Percentiles rank a stretch among this genome's conserved stretches.
phyloP scores from a whole-genome alignment of 2,113 vertebrate species.

The Hipposideros armiger region DNA sequence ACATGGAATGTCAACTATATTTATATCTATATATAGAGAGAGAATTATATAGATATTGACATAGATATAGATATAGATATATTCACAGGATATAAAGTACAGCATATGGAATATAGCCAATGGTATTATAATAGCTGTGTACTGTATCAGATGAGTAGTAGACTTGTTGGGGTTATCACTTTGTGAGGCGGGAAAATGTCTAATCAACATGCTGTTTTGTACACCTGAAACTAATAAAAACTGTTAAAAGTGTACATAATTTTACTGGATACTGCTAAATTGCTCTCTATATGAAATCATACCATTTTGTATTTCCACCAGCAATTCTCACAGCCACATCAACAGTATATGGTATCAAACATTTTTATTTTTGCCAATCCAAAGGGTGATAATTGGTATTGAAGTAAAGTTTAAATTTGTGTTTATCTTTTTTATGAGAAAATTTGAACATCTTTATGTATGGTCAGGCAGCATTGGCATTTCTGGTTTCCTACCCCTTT shows the following conservation, averaged over 20 bases:
- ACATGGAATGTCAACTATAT: too few species aligned
- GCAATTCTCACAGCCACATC: not conserved
- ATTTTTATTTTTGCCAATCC: not conserved
- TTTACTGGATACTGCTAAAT: not conserved
- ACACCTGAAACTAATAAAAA: too few species aligned
- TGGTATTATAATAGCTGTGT: too few species aligned
- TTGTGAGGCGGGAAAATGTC: too few species aligned
- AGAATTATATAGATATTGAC: too few species aligned
- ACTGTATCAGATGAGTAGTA: too few species aligned
- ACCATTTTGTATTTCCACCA: not conserved
- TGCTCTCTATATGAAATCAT: not conserved
- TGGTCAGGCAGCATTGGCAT: not conserved
- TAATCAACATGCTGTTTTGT: too few species aligned
- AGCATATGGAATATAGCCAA: too few species aligned
- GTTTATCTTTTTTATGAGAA: not conserved
- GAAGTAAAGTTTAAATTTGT: not conserved
- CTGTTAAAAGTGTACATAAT: not conserved
- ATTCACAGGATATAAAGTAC: too few species aligned
- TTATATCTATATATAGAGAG: too few species aligned
- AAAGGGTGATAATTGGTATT: not conserved
- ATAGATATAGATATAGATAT: too few species aligned
- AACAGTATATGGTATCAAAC: not conserved
- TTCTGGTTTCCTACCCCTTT: not conserved
- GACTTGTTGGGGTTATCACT: too few species aligned
- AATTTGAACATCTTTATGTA: not conserved